phyloP scores from a whole-genome alignment of 2,113 vertebrate genomes.

The Malurus elegans region DNA sequence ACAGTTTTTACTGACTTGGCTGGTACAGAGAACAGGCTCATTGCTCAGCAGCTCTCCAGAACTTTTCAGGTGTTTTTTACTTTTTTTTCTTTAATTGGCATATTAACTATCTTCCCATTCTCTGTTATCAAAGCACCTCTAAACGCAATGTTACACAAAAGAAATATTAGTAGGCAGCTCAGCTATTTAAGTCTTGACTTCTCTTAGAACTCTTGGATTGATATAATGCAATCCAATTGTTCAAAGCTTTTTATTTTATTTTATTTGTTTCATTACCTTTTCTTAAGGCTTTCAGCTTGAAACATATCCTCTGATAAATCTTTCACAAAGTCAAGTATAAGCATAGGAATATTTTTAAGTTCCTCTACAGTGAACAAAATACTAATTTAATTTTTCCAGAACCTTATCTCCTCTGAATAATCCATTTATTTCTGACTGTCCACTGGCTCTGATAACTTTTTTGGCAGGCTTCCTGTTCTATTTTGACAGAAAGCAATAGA shows the following conservation, averaged over 20 bases:
- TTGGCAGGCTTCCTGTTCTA: background rate
- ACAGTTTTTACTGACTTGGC: background rate
- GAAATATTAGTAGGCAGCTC: background rate
- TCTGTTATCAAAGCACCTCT: background rate
- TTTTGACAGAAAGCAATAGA: background rate
- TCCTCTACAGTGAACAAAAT: background rate
- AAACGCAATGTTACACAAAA: background rate
- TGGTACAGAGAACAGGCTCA: background rate
- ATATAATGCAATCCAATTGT: background rate
- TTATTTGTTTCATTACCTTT: background rate
- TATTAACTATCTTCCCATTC: background rate
- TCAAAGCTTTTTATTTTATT: background rate
- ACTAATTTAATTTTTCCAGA: background rate
- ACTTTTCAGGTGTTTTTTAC: background rate
- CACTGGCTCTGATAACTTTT: background rate
- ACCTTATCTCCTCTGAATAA: background rate
- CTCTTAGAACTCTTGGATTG: background rate
- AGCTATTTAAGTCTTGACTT: background rate
- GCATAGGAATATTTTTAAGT: background rate
- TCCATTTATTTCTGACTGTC: background rate
- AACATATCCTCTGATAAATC: background rate
- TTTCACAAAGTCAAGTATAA: background rate
- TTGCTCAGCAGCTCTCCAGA: background rate
- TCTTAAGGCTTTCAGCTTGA: background rate
- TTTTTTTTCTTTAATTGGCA: background rate